Evolutionary conservation across 2,797 vertebrate genomes (phyloP).

Genomic region (Pagetopsis macropterus): DNA sequence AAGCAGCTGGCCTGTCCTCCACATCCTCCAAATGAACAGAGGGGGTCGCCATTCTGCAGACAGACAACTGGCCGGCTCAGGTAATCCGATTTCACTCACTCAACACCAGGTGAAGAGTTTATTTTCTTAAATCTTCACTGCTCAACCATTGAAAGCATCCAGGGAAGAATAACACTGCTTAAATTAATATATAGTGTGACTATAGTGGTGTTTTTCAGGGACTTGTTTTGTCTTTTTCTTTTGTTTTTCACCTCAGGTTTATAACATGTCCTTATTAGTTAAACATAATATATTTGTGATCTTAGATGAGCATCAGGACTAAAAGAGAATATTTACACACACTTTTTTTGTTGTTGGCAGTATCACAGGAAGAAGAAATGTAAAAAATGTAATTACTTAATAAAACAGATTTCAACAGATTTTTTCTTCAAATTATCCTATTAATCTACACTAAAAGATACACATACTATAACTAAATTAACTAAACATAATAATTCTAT

Average conservation of each 20-base stretch:
- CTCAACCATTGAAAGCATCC: neutral
- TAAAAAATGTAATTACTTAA: no score
- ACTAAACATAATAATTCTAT: neutral
- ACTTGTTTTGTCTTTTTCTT: neutral
- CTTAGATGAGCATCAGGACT: neutral
- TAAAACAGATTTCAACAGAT: no score
- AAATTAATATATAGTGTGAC: neutral
- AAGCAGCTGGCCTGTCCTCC: slow-evolving; percentile 63
- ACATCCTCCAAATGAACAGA: slow-evolving; percentile 39
- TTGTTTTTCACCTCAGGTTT: neutral
- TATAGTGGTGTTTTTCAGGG: neutral
- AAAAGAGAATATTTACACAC: neutral
- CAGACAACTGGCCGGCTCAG: slow-evolving; percentile 1
- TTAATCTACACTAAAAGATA: neutral
- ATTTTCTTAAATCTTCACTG: neutral
- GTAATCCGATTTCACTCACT: slow-evolving; percentile 2
- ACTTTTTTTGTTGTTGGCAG: no score
- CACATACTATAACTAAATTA: neutral
- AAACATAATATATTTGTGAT: no score
- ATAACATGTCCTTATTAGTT: neutral
- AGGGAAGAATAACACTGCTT: neutral
- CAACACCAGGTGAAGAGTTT: slow-evolving; percentile 15
- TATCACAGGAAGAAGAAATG: no score
- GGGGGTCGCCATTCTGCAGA: slow-evolving; percentile 47
- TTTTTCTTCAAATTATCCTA: no score